Percentiles rank a stretch among this genome's conserved stretches.
phyloP scores from a whole-genome alignment of 1,140 invertebrate genomes.

The Bombus superbus region DNA sequence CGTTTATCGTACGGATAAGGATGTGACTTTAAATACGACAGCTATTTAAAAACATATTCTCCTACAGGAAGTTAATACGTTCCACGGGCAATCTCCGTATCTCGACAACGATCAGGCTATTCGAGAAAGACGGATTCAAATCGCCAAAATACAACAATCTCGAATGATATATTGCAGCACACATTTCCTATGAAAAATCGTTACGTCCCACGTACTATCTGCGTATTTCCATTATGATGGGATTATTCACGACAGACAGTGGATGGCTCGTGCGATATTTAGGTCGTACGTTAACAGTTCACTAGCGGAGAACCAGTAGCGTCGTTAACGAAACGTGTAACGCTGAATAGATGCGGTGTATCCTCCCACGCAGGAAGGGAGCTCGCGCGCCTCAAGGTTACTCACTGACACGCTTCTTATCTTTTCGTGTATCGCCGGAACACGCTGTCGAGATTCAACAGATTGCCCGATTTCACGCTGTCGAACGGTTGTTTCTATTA shows the following conservation, averaged over 20 bases:
- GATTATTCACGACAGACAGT: neutral
- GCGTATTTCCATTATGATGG: neutral
- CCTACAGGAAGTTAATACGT: too few species aligned
- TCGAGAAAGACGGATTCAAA: too few species aligned
- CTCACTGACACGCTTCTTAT: constrained; percentile 64
- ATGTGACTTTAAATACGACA: too few species aligned
- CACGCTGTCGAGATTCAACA: constrained; percentile 26
- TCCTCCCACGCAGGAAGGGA: constrained; percentile 38
- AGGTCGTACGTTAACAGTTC: constrained; percentile 62
- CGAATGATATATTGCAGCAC: neutral
- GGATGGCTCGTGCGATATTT: constrained; percentile 51
- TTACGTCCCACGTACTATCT: neutral
- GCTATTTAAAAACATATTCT: too few species aligned
- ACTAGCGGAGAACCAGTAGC: constrained; percentile 3
- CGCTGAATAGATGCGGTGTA: constrained; percentile 48
- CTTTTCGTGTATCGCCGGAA: constrained; percentile 8
- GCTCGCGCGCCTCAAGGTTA: constrained; percentile 55
- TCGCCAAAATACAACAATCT: too few species aligned
- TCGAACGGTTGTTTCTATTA: neutral
- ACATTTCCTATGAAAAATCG: neutral
- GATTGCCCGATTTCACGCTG: constrained; percentile 27
- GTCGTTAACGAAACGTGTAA: constrained; percentile 56
- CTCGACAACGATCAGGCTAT: too few species aligned
- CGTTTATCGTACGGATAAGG: too few species aligned
- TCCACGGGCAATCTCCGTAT: too few species aligned